A percentile compares a stretch with the other conserved stretches of the same genome.
phyloP scores from a whole-genome alignment of 1,140 invertebrate genomes.

The Zophobas morio region DNA sequence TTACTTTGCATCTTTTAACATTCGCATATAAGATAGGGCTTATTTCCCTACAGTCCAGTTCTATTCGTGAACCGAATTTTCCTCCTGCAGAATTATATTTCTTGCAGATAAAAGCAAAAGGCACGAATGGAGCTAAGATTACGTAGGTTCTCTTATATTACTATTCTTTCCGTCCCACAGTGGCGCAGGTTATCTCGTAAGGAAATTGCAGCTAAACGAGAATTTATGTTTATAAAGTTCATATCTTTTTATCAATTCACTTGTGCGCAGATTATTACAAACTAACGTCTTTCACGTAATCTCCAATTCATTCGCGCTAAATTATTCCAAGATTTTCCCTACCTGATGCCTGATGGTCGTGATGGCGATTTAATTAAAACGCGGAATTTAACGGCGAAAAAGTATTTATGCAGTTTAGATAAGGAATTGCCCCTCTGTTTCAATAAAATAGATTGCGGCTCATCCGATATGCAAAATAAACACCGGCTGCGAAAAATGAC shows the following conservation, averaged over 20 bases:
- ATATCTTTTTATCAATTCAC: slow-evolving; percentile 54
- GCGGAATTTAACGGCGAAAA: neutral
- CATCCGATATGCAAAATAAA: slow-evolving; percentile 50
- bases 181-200: slow-evolving; percentile 57
- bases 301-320: neutral
- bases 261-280: slow-evolving; percentile 32
- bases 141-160: slow-evolving; percentile 47
- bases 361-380: slow-evolving; percentile 19
- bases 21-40: slow-evolving; percentile 60
- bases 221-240: slow-evolving; percentile 57
- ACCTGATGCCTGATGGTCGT: too few species aligned
- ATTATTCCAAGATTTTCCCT: too few species aligned
- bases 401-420: slow-evolving; percentile 17
- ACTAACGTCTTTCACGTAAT: slow-evolving; percentile 19
- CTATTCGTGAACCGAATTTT: slow-evolving; percentile 60
- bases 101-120: slow-evolving; percentile 60
- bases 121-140: slow-evolving; percentile 49
- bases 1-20: slow-evolving; percentile 65
- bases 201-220: slow-evolving; percentile 57
- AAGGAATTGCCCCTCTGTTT: slow-evolving; percentile 27
- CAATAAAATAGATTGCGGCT: slow-evolving; percentile 38
- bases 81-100: slow-evolving; percentile 58
- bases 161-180: slow-evolving; percentile 46
- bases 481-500: slow-evolving; percentile 52
- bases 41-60: slow-evolving; percentile 65